Conservation (phyloP, 2,113 vertebrate genomes). For the Buteo buteo region DNA sequence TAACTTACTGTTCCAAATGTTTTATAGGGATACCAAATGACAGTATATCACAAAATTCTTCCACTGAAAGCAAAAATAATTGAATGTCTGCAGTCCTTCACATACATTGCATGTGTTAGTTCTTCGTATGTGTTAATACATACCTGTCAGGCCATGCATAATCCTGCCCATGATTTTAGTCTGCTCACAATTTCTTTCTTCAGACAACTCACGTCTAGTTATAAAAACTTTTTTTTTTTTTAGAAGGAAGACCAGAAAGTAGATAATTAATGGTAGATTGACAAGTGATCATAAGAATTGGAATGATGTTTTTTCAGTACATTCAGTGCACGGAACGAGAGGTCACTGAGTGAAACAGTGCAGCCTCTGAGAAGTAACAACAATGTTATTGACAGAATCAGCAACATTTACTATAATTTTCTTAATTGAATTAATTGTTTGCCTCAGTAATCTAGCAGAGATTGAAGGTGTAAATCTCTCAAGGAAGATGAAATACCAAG, state of each 20-base stretch:
- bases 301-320: background rate
- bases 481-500: background rate
- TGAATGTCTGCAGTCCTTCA: background rate
- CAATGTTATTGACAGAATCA: constrained; percentile 18
- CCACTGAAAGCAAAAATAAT: background rate
- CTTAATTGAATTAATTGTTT: constrained; percentile 53
- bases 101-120: background rate
- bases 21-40: background rate
- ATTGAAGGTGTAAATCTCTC: background rate
- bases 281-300: background rate
- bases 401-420: background rate
- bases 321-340: background rate
- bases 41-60: background rate
- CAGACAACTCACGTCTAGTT: background rate
- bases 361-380: background rate
- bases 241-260: background rate
- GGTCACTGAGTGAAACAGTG: background rate
- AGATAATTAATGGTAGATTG: background rate
- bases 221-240: background rate
- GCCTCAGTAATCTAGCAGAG: constrained; percentile 22
- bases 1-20: background rate
- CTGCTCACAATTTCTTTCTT: background rate
- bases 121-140: background rate
- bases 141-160: background rate
- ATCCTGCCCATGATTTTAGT: background rate